phyloP scores from a whole-genome alignment of 2,888 invertebrate species.

The Trichogramma evanescens region DNA sequence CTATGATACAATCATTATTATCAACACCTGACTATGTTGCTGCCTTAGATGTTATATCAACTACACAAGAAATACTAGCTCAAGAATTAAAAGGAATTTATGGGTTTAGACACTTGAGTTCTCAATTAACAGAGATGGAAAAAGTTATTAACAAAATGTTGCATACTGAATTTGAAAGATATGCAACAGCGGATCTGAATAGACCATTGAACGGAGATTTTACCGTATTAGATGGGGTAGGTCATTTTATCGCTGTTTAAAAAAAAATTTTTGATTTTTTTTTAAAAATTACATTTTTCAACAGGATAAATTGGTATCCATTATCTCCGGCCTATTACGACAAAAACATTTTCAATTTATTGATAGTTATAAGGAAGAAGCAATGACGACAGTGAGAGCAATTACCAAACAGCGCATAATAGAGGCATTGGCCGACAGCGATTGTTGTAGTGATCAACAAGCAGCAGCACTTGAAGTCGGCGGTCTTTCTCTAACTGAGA shows the following conservation, averaged over 20 bases:
- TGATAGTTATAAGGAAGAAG: conserved; percentile 79
- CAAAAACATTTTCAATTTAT: conserved; percentile 84
- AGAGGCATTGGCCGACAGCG: conserved; percentile 62
- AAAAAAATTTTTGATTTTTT: background rate
- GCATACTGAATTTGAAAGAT: conserved; percentile 86
- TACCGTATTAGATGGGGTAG: conserved; percentile 59
- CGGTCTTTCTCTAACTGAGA: conserved; percentile 48
- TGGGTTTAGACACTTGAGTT: conserved; percentile 89
- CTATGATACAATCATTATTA: conserved; percentile 88
- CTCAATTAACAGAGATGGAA: conserved; percentile 92
- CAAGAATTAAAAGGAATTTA: conserved; percentile 88
- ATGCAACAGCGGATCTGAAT: conserved; percentile 85
- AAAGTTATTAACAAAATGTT: conserved; percentile 95
- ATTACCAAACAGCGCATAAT: conserved; percentile 83
- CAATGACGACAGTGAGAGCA: conserved; percentile 80
- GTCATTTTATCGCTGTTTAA: conserved; percentile 1
- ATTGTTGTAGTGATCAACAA: conserved; percentile 54
- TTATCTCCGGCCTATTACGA: conserved; percentile 83
- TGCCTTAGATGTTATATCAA: conserved; percentile 91
- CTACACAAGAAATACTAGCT: conserved; percentile 88
- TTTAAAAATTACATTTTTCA: background rate
- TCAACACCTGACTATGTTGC: conserved; percentile 96
- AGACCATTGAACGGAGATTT: conserved; percentile 61
- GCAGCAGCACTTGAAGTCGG: conserved; percentile 44
- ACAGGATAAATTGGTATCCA: conserved; percentile 79